phyloP scores from a whole-genome alignment of 2,888 invertebrate genomes.

The Caenorhabditis panamensis region DNA sequence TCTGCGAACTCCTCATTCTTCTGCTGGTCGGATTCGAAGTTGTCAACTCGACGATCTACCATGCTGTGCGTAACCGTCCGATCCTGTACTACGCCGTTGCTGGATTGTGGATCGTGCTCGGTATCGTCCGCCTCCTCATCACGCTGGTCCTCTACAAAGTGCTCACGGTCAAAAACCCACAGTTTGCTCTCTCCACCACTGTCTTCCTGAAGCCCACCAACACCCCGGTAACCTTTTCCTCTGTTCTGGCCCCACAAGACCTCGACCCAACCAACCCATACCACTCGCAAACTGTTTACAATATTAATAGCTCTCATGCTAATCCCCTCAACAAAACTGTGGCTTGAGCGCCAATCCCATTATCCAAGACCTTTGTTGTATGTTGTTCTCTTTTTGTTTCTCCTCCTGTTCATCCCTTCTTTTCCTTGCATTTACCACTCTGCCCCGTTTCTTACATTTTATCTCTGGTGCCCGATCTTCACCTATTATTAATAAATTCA shows the following conservation, averaged over 20 bases:
- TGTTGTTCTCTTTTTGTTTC: constrained; percentile 33
- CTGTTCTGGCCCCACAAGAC: constrained; percentile 48
- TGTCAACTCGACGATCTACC: not conserved
- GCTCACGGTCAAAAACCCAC: constrained; percentile 25
- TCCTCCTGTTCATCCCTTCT: constrained; percentile 17
- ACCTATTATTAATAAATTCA: constrained; percentile 26
- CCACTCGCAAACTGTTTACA: constrained; percentile 54
- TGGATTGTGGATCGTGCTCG: constrained; percentile 4
- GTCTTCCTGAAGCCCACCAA: constrained; percentile 50
- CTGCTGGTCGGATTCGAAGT: not conserved
- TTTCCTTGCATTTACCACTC: not conserved
- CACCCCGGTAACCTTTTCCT: constrained; percentile 52
- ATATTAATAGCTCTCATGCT: constrained; percentile 18
- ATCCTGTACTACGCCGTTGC: not conserved
- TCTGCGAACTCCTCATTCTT: constrained; percentile 17
- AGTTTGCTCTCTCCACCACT: constrained; percentile 34
- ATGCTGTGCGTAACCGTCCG: too few relatives aligned
- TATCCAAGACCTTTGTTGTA: constrained; percentile 29
- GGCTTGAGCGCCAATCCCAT: constrained; percentile 4
- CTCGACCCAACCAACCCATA: constrained; percentile 60
- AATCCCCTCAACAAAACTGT: constrained; percentile 36
- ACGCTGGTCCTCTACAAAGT: constrained; percentile 37
- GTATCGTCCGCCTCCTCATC: constrained; percentile 27
- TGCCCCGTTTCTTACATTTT: not conserved
- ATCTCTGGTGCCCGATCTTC: not conserved